Evolutionary conservation across 2,888 invertebrate species (phyloP).

Genomic region (Epinotia demarniana): DNA sequence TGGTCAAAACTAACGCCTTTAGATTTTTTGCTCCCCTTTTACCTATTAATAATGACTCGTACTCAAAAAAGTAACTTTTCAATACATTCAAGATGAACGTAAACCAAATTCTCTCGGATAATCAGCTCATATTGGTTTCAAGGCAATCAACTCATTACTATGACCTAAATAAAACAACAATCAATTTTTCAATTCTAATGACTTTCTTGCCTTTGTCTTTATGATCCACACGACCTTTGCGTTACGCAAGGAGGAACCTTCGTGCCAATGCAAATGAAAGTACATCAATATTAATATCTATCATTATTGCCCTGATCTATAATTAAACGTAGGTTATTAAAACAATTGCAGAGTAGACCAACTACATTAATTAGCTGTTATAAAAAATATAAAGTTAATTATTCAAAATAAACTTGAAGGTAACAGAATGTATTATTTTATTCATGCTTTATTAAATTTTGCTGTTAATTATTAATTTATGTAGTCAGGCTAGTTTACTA

Average conservation of each 20-base stretch:
- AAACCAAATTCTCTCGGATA: constrained; percentile 2
- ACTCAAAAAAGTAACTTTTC: neutral
- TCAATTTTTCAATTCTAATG: constrained; percentile 40
- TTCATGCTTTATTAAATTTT: no score
- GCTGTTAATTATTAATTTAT: no score
- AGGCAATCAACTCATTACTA: constrained; percentile 42
- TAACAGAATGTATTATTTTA: neutral
- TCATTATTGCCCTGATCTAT: constrained; percentile 23
- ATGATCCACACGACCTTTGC: constrained; percentile 30
- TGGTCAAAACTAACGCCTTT: neutral
- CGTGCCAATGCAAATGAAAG: constrained; percentile 1
- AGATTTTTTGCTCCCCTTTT: neutral
- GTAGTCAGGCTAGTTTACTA: no score
- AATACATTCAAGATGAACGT: neutral
- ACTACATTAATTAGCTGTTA: neutral
- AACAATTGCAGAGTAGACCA: neutral
- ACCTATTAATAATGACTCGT: constrained; percentile 5
- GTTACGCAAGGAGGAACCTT: constrained; percentile 17
- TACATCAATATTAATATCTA: constrained; percentile 11
- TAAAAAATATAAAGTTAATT: neutral
- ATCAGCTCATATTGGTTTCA: constrained; percentile 34
- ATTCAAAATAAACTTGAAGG: neutral
- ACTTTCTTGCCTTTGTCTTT: constrained; percentile 37
- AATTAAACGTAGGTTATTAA: constrained; percentile 31
- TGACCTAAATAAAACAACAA: constrained; percentile 25